A percentile compares a stretch with the other conserved stretches of the same genome.
Evolutionary conservation across 2,888 invertebrate genomes (phyloP).

Genomic region (Melinaea menophilus): DNA sequence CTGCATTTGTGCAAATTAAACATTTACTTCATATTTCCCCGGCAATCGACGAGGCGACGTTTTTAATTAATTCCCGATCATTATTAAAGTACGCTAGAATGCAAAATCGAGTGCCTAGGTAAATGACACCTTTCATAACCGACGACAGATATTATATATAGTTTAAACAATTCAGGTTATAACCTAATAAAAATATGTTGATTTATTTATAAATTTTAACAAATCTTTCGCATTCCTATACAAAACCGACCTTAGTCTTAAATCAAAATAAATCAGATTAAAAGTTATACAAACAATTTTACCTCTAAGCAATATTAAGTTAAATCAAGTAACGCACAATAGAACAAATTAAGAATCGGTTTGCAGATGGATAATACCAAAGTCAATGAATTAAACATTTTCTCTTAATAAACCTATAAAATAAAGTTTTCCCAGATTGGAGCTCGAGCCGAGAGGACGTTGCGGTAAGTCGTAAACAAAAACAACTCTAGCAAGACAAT

Average conservation of each 20-base stretch:
- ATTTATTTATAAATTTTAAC: no score
- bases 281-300: not conserved
- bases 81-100: slow-evolving; percentile 30
- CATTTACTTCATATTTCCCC: slow-evolving; percentile 31
- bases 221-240: no score
- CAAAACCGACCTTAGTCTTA: not conserved
- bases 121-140: slow-evolving; percentile 35
- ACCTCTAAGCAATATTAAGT: not conserved
- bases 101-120: slow-evolving; percentile 33
- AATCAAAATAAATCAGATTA: slow-evolving; percentile 3
- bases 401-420: not conserved
- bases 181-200: no score
- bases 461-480: slow-evolving; percentile 34
- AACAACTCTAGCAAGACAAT: slow-evolving; percentile 33
- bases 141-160: slow-evolving; percentile 24
- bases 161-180: not conserved
- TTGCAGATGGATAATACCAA: no score
- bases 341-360: no score
- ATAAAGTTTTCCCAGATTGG: not conserved
- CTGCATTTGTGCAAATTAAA: slow-evolving; percentile 27
- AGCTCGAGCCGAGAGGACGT: slow-evolving; percentile 8
- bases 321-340: not conserved
- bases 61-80: slow-evolving; percentile 40
- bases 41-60: slow-evolving; percentile 30
- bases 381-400: not conserved